Percentiles rank a stretch among this genome's conserved stretches.
These are phyloP conservation scores for Bufotes viridis DNA, from an alignment of 2,797 vertebrate species.

Conservation along the genomic window DNA sequence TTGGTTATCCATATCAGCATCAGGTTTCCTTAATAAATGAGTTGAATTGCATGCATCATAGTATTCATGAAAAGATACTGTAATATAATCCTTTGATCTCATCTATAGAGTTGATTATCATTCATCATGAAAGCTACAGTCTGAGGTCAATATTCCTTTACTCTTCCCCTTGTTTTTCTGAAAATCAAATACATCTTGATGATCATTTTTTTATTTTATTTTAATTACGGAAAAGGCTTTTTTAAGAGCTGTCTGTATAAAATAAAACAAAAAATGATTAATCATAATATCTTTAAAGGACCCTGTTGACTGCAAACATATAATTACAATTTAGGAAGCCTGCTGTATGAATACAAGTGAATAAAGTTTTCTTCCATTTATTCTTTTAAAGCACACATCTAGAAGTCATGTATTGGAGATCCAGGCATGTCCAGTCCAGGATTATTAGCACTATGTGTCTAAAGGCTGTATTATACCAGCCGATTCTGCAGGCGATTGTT, in stretches of 20 bases:
- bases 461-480: too few species aligned
- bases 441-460: too few species aligned
- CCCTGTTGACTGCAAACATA: too few species aligned
- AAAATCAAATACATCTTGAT: slow-evolving; percentile 16
- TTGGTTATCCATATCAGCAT: neutral
- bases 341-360: neutral
- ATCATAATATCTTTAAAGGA: neutral
- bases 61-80: neutral
- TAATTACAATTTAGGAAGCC: neutral
- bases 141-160: slow-evolving; percentile 10
- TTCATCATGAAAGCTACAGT: slow-evolving; percentile 1
- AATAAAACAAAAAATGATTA: neutral
- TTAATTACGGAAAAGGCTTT: neutral
- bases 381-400: neutral
- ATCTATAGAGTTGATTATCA: slow-evolving; percentile 1
- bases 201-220: slow-evolving; percentile 3
- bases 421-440: too few species aligned
- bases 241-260: neutral
- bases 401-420: too few species aligned
- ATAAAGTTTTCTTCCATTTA: neutral
- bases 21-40: neutral
- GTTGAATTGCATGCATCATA: neutral
- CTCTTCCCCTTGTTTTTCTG: neutral
- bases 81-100: slow-evolving; percentile 20
- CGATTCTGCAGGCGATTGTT: too few species aligned